A percentile compares a stretch with the other conserved stretches of the same genome.
Conservation (phyloP, 2,888 invertebrate species). For the Marasmarcha lunaedactyla region DNA sequence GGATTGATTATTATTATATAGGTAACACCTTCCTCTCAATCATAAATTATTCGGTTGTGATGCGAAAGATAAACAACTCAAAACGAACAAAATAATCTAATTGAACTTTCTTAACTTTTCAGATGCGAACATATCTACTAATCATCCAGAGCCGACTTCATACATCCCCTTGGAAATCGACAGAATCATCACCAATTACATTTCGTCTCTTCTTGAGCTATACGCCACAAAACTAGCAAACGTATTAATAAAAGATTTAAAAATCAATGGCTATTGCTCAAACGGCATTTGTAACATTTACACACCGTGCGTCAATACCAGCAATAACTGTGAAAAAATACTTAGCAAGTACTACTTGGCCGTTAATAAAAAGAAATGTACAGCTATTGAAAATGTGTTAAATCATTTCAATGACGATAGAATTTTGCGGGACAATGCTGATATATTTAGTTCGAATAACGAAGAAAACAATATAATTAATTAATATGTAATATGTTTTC, state of each 20-base stretch:
- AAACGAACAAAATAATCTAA: no score
- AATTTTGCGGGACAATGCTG: neutral
- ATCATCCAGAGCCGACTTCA: neutral
- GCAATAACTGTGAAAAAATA: conserved; percentile 22
- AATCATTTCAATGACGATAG: no score
- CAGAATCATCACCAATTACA: conserved; percentile 22
- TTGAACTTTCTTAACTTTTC: no score
- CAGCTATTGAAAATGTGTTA: conserved; percentile 6
- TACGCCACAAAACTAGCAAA: conserved; percentile 33
- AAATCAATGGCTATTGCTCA: conserved; percentile 30
- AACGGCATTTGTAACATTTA: conserved; percentile 34
- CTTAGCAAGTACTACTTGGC: conserved; percentile 35
- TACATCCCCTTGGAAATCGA: conserved; percentile 13
- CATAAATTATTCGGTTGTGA: no score
- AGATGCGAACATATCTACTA: no score
- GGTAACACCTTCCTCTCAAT: no score
- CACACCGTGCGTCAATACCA: conserved; percentile 20
- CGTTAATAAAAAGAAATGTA: conserved; percentile 27
- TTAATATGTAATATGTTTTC: no score
- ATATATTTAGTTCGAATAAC: conserved; percentile 16
- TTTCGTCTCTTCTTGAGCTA: conserved; percentile 25
- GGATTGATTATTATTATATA: no score
- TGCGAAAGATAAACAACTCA: no score
- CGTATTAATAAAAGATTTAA: conserved; percentile 24
- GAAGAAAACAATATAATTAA: conserved; percentile 21